Conservation (phyloP, 2,113 vertebrate genomes). For the Arizona elegans region DNA sequence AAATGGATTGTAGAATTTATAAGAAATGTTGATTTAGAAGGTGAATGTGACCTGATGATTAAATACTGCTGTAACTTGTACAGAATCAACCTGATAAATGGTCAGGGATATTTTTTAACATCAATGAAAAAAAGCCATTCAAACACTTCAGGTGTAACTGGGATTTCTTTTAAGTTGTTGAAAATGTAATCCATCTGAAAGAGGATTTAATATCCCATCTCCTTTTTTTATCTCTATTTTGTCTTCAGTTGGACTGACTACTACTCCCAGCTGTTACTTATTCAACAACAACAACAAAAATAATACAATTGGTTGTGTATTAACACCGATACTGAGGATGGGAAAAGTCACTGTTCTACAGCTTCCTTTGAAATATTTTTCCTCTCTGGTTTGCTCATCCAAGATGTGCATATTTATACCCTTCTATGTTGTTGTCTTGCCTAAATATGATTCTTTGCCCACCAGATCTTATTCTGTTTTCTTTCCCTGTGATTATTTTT, state of each 20-base stretch:
- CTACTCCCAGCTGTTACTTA: background rate
- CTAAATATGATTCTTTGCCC: background rate
- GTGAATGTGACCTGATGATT: background rate
- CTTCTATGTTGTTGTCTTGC: background rate
- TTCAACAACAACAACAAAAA: background rate
- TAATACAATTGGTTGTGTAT: background rate
- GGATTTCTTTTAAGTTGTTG: constrained; percentile 15
- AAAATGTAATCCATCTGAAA: background rate
- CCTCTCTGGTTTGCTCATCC: background rate
- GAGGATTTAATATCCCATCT: background rate
- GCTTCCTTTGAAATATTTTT: background rate
- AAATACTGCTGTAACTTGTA: constrained; percentile 21
- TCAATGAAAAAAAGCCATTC: constrained; percentile 3
- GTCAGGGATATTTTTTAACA: constrained; percentile 29
- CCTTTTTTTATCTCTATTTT: constrained; percentile 27
- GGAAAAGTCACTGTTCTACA: background rate
- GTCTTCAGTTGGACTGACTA: background rate
- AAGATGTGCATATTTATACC: background rate
- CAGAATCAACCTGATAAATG: constrained; percentile 9
- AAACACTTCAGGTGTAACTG: constrained; percentile 5
- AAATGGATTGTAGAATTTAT: constrained; percentile 1
- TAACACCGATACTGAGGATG: background rate
- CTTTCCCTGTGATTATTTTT: background rate
- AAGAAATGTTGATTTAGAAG: constrained; percentile 15
- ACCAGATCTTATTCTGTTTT: background rate